Evolutionary conservation across 1,140 invertebrate species (phyloP).

Genomic region (Hyles euphorbiae): DNA sequence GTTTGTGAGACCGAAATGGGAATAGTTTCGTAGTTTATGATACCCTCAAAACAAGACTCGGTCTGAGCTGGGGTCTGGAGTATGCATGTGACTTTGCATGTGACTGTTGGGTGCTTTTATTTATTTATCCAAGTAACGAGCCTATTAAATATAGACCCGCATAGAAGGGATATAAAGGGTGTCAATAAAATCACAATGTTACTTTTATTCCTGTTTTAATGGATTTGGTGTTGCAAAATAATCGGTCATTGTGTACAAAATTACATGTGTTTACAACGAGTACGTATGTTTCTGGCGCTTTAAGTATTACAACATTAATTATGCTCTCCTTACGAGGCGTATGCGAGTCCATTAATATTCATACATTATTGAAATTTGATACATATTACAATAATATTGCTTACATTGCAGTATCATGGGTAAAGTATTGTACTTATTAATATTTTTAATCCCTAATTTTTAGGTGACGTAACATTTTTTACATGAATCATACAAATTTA

Average conservation of each 20-base stretch:
- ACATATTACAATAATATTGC: slow-evolving; percentile 51
- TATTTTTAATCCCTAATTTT: slow-evolving; percentile 38
- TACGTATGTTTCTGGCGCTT: slow-evolving; percentile 49
- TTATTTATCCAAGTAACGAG: too few relatives aligned
- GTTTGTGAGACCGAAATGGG: too few relatives aligned
- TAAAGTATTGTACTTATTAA: slow-evolving; percentile 51
- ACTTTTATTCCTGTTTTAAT: slow-evolving; percentile 65
- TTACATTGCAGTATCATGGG: slow-evolving; percentile 53
- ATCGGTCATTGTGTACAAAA: slow-evolving; percentile 68
- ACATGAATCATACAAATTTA: slow-evolving; percentile 21
- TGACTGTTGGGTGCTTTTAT: too few relatives aligned
- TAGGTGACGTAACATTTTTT: slow-evolving; percentile 46
- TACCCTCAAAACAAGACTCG: too few relatives aligned
- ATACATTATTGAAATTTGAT: slow-evolving; percentile 50
- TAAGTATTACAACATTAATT: slow-evolving; percentile 45
- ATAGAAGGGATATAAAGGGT: not conserved
- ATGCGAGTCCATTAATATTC: slow-evolving; percentile 43
- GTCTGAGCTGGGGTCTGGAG: too few relatives aligned
- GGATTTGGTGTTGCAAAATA: slow-evolving; percentile 69
- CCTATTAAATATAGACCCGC: too few relatives aligned
- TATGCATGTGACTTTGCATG: too few relatives aligned
- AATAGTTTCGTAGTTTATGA: too few relatives aligned
- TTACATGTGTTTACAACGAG: slow-evolving; percentile 66
- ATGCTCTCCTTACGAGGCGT: slow-evolving; percentile 32
- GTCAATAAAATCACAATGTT: slow-evolving; percentile 47